Conservation (phyloP, 2,888 invertebrate species). For the Melitaea athalia region DNA sequence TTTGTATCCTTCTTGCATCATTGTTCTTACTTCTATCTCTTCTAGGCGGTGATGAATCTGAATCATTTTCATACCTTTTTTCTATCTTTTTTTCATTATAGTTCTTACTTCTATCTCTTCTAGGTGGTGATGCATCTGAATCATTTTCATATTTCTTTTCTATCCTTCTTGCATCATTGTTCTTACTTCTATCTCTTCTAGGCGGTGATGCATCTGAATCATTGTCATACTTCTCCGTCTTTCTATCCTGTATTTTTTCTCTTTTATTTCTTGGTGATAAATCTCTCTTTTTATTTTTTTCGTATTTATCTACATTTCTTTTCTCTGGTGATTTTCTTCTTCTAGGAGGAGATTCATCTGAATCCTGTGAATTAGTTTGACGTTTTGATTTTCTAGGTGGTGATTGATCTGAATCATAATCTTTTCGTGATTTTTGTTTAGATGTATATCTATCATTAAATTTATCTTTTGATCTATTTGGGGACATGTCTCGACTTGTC, state of each 20-base stretch:
- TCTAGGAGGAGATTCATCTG: slow-evolving; percentile 57
- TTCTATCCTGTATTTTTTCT: slow-evolving; percentile 13
- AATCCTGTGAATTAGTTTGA: slow-evolving; percentile 46
- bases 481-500: slow-evolving; percentile 4
- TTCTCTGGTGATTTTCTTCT: slow-evolving; percentile 42
- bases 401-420: slow-evolving; percentile 47
- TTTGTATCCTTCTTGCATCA: no score
- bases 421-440: slow-evolving; percentile 30
- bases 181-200: no score
- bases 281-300: slow-evolving; percentile 36
- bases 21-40: background rate
- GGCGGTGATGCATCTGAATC: slow-evolving; percentile 49
- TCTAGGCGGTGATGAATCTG: slow-evolving; percentile 42
- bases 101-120: background rate
- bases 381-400: slow-evolving; percentile 48
- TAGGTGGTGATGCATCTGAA: slow-evolving; percentile 44
- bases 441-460: slow-evolving; percentile 36
- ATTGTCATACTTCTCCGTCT: slow-evolving; percentile 41
- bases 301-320: slow-evolving; percentile 24
- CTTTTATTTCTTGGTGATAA: slow-evolving; percentile 4
- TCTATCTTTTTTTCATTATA: slow-evolving; percentile 19
- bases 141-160: slow-evolving; percentile 21
- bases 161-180: no score
- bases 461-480: slow-evolving; percentile 22
- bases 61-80: slow-evolving; percentile 48